These are phyloP conservation scores for Petromus typicus DNA, from an alignment of 2,113 vertebrate genomes.

Conservation along the genomic window DNA sequence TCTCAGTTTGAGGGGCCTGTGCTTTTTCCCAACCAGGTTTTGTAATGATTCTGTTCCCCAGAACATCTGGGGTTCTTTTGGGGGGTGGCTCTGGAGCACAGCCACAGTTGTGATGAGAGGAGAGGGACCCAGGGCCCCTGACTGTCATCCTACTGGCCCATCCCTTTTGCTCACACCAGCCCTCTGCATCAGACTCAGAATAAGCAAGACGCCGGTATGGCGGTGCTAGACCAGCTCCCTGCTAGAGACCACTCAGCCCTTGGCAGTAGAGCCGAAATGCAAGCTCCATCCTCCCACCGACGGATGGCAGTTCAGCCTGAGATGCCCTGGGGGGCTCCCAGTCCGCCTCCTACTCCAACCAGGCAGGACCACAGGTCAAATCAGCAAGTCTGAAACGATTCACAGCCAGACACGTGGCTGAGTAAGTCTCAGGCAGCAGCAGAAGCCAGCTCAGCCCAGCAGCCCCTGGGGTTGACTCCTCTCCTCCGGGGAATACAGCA, in stretches of 20 bases:
- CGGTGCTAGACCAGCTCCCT: accelerated
- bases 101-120: neutral
- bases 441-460: neutral
- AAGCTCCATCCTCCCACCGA: too few relatives aligned
- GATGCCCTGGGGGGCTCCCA: neutral
- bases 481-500: neutral
- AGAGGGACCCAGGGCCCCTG: neutral
- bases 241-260: neutral
- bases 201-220: accelerated
- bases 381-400: neutral
- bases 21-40: neutral
- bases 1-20: accelerated
- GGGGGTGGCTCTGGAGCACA: neutral
- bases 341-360: neutral
- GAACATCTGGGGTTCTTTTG: neutral
- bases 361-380: neutral
- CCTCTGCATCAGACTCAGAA: neutral
- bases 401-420: neutral
- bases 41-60: neutral
- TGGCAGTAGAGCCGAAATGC: accelerated
- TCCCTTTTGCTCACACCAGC: neutral
- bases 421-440: neutral
- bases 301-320: neutral
- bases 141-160: accelerated
- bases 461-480: neutral